These are phyloP conservation scores for Caenorhabditis becei DNA, from an alignment of 2,888 invertebrate genomes.

Conservation along the genomic window DNA sequence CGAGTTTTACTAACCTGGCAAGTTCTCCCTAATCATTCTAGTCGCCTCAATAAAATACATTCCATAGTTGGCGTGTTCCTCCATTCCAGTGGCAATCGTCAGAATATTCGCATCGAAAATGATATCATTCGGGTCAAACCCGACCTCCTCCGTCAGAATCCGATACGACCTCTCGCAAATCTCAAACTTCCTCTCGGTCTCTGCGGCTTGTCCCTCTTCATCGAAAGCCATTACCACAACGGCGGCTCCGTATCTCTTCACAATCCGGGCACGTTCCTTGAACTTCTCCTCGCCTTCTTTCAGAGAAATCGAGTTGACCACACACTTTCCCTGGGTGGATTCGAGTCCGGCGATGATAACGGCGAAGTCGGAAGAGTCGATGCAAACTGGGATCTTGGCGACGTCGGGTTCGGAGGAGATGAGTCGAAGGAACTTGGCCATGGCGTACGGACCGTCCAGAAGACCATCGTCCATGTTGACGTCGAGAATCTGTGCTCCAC, in stretches of 20 bases:
- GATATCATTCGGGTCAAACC: constrained; percentile 85
- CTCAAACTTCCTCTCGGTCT: constrained; percentile 84
- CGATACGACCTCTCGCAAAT: constrained; percentile 84
- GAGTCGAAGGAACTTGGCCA: constrained; percentile 85
- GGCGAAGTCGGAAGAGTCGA: constrained; percentile 85
- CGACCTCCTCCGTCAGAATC: constrained; percentile 84
- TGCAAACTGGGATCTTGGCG: constrained; percentile 85
- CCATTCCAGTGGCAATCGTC: constrained; percentile 85
- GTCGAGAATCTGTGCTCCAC: constrained; percentile 84
- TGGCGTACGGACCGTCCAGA: constrained; percentile 84
- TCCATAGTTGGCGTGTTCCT: constrained; percentile 85
- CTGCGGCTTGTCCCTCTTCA: constrained; percentile 85
- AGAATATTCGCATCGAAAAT: constrained; percentile 86
- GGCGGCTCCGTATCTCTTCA: constrained; percentile 84
- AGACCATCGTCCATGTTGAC: constrained; percentile 85
- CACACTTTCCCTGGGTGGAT: constrained; percentile 84
- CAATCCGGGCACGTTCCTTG: constrained; percentile 83
- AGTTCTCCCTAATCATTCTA: constrained; percentile 83
- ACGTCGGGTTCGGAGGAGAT: constrained; percentile 85
- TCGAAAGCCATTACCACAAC: constrained; percentile 86
- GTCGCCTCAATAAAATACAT: constrained; percentile 84
- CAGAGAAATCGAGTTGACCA: constrained; percentile 85
- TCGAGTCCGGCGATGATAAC: constrained; percentile 85
- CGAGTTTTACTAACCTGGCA: too few species aligned
- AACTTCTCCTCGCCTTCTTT: constrained; percentile 85